Conservation (phyloP, 2,888 invertebrate genomes). For the Petrolisthes cinctipes region DNA sequence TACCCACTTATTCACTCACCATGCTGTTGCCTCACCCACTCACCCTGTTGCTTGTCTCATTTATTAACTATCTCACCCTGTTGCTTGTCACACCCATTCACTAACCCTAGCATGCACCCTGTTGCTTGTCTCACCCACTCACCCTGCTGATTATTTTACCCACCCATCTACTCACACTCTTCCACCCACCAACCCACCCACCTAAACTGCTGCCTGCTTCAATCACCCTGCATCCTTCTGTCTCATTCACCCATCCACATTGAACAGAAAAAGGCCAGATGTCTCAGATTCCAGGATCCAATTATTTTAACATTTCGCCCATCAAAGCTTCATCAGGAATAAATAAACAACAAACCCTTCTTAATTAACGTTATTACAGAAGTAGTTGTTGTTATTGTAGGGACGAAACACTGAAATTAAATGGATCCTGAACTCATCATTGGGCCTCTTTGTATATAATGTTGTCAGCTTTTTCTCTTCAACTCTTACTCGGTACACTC, state of each 20-base stretch:
- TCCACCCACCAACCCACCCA: background rate
- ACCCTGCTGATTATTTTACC: background rate
- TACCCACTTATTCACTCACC: background rate
- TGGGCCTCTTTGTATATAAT: too few species aligned
- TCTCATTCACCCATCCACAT: background rate
- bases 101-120: background rate
- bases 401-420: too few species aligned
- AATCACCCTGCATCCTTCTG: background rate
- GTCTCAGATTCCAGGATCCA: too few species aligned
- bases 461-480: too few species aligned
- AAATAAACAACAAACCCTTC: too few species aligned
- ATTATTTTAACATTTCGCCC: too few species aligned
- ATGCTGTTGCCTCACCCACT: background rate
- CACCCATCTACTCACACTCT: background rate
- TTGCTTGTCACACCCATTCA: background rate
- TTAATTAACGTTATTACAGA: too few species aligned
- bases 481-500: too few species aligned
- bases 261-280: too few species aligned
- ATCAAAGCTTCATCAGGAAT: too few species aligned
- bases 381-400: too few species aligned
- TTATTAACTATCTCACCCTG: background rate
- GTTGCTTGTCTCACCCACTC: background rate
- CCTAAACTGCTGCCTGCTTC: background rate
- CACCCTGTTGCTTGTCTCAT: background rate
- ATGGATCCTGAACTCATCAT: too few species aligned